These are phyloP conservation scores for Lophura nycthemera DNA, from an alignment of 2,113 vertebrate species.

Conservation along the genomic window DNA sequence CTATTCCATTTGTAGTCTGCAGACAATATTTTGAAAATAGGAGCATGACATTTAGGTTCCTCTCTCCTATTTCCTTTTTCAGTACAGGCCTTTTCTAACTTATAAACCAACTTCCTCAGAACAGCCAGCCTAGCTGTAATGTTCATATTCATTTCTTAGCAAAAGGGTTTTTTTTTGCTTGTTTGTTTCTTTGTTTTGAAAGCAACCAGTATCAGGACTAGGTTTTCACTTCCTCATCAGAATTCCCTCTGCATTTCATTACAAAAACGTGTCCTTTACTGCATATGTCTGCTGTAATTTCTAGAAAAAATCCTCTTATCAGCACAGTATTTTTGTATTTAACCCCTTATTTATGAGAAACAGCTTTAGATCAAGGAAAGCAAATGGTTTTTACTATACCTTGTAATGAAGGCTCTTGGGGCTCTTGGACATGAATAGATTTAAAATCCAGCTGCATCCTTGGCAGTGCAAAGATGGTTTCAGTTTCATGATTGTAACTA, in stretches of 20 bases:
- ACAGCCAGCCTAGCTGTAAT: neutral
- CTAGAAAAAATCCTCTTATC: neutral
- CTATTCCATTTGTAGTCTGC: neutral
- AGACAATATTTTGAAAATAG: neutral
- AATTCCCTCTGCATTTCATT: neutral
- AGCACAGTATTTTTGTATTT: neutral
- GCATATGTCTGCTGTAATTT: neutral
- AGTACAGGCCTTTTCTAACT: neutral
- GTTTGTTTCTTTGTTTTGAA: neutral
- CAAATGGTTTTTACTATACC: conserved; percentile 71
- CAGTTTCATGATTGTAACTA: conserved; percentile 97
- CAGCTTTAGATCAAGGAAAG: neutral
- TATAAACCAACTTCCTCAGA: neutral
- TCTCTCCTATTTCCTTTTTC: neutral
- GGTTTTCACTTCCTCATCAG: neutral
- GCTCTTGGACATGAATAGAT: conserved; percentile 95
- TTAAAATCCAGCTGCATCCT: conserved; percentile 99
- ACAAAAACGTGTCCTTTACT: neutral
- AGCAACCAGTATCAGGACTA: neutral
- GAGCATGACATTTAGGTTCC: neutral
- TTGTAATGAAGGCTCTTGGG: conserved; percentile 91
- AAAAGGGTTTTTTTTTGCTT: neutral
- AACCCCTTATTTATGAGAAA: neutral
- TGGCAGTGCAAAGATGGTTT: conserved; percentile 97
- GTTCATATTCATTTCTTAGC: neutral